Conservation (phyloP, 2,113 vertebrate species). For the Gobius niger region DNA sequence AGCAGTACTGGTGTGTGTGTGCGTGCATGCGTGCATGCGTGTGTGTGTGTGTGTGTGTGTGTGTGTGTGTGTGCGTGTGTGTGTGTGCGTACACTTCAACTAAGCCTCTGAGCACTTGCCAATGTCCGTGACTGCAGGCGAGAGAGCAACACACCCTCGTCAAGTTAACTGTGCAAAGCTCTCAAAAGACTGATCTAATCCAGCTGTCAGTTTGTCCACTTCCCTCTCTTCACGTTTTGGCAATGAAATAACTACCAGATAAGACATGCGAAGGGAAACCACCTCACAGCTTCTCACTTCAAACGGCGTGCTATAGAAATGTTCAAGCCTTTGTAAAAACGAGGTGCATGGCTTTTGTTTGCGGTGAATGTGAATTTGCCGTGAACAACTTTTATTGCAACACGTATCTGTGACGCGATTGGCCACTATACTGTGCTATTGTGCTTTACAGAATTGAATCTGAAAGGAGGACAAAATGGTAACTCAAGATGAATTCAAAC, state of each 20-base stretch:
- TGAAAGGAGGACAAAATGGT: too few relatives aligned
- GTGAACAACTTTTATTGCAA: too few relatives aligned
- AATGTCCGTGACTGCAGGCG: constrained; percentile 21
- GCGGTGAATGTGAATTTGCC: too few relatives aligned
- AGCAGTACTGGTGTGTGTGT: neutral
- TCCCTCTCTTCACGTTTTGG: constrained; percentile 1
- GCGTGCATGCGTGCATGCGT: constrained; percentile 15
- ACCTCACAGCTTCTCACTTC: constrained; percentile 29
- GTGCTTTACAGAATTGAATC: too few relatives aligned
- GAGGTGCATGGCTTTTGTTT: neutral
- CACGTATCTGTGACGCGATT: too few relatives aligned
- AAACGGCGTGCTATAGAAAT: constrained; percentile 3
- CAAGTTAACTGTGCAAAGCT: constrained; percentile 14
- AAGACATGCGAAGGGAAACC: constrained; percentile 9
- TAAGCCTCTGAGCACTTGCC: constrained; percentile 24
- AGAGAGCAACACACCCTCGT: constrained; percentile 45
- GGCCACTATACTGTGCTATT: too few relatives aligned
- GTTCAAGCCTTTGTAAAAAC: constrained; percentile 5
- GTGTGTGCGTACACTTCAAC: constrained; percentile 40
- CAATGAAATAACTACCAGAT: constrained; percentile 21
- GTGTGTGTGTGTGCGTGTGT: constrained; percentile 18
- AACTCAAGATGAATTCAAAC: too few relatives aligned
- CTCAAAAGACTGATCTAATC: constrained; percentile 35
- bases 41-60: constrained; percentile 21
- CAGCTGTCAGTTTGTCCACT: constrained; percentile 44